Conservation (phyloP, 37 sponge, comb jelly and placozoan genomes). For the Hormiphora californensis region DNA sequence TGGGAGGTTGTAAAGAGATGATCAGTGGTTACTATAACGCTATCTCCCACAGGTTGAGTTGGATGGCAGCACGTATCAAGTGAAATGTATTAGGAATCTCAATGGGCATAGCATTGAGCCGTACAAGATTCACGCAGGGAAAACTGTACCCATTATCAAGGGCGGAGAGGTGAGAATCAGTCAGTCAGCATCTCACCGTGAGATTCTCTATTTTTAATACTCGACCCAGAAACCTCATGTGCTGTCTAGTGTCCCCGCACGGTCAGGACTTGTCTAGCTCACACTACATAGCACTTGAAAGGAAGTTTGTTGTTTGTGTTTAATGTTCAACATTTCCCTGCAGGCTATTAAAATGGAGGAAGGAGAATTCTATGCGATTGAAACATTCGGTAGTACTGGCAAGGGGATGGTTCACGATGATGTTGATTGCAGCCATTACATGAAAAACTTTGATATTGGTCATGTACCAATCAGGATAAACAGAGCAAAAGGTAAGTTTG, state of each 20-base stretch:
- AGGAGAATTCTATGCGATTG: slow-evolving; percentile 97
- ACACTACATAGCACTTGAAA: neutral
- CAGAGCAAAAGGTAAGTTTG: slow-evolving; percentile 61
- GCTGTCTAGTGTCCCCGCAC: slow-evolving; percentile 18
- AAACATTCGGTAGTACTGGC: slow-evolving; percentile 96
- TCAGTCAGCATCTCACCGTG: neutral
- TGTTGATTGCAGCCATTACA: slow-evolving; percentile 98
- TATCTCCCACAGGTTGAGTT: slow-evolving; percentile 66
- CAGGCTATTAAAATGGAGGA: slow-evolving; percentile 94
- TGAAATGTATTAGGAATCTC: slow-evolving; percentile 61
- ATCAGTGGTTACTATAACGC: too few relatives aligned
- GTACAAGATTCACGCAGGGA: slow-evolving; percentile 92
- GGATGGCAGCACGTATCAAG: slow-evolving; percentile 80
- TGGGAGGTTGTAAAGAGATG: too few relatives aligned
- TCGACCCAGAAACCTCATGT: too few relatives aligned
- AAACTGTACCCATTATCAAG: slow-evolving; percentile 96
- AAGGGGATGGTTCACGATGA: slow-evolving; percentile 93
- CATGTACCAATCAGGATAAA: slow-evolving; percentile 84
- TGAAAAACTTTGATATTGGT: slow-evolving; percentile 92
- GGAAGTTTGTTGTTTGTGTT: neutral
- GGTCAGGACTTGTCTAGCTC: neutral
- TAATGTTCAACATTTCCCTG: slow-evolving; percentile 49
- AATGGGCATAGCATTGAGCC: slow-evolving; percentile 72
- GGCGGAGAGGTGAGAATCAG: slow-evolving; percentile 56
- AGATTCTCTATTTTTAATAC: neutral